Percentiles rank a stretch among this genome's conserved stretches.
Evolutionary conservation across 2,797 vertebrate genomes (phyloP).

Genomic region (Acrossocheilus fasciatus): DNA sequence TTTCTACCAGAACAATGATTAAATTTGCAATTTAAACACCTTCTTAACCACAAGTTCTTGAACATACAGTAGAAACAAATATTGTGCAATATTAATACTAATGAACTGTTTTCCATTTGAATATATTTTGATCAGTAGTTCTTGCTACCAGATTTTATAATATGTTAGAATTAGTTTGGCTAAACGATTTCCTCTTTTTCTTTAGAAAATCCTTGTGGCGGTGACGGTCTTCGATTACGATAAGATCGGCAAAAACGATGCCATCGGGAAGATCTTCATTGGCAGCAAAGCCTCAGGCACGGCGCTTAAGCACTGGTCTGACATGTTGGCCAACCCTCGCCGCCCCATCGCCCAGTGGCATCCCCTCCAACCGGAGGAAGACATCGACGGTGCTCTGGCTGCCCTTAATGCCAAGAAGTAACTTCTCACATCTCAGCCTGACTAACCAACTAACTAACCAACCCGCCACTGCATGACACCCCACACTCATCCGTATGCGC

Average conservation of each 20-base stretch:
- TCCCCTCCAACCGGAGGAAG: constrained; percentile 93
- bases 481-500: constrained; percentile 70
- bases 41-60: background rate
- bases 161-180: background rate
- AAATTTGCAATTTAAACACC: background rate
- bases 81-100: background rate
- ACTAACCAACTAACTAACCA: constrained; percentile 66
- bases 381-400: constrained; percentile 88
- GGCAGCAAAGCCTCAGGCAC: constrained; percentile 90
- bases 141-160: background rate
- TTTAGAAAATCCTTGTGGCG: constrained; percentile 95
- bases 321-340: constrained; percentile 97
- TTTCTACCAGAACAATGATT: background rate
- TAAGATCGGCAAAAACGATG: constrained; percentile 98
- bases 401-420: constrained; percentile 92
- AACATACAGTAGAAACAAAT: background rate
- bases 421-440: constrained; percentile 60
- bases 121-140: background rate
- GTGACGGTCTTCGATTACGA: constrained; percentile 98
- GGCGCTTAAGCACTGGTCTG: constrained; percentile 96
- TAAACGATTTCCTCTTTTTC: constrained; percentile 16
- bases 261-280: constrained; percentile 97
- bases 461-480: constrained; percentile 78
- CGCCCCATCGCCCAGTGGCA: constrained; percentile 99
- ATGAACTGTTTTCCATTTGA: background rate